phyloP scores from a whole-genome alignment of 1,140 invertebrate species.

The Ectropis grisescens region DNA sequence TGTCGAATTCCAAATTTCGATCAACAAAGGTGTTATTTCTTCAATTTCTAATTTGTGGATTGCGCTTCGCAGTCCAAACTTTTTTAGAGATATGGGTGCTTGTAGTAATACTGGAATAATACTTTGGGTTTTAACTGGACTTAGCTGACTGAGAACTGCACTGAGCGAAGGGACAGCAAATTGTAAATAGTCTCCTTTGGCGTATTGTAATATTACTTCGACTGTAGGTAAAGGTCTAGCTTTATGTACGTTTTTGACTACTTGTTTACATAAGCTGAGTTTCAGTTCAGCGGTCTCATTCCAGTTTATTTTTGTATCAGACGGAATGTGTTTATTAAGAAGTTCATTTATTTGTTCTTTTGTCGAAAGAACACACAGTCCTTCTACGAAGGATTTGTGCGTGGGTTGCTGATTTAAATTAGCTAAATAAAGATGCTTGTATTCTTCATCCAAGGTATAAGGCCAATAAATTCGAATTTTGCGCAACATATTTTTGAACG shows the following conservation, averaged over 20 bases:
- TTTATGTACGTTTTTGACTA: conserved; percentile 37
- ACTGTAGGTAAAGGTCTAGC: conserved; percentile 29
- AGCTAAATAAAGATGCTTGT: conserved; percentile 15
- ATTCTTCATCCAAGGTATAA: conserved; percentile 20
- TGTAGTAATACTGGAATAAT: conserved; percentile 26
- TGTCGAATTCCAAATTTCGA: conserved; percentile 25
- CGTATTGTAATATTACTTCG: conserved; percentile 26
- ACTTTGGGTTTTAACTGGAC: conserved; percentile 9
- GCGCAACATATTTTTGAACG: conserved; percentile 17
- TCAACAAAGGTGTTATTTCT: conserved; percentile 22
- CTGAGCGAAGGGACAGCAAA: conserved; percentile 32
- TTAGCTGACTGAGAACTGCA: conserved; percentile 40
- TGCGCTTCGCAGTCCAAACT: conserved; percentile 36
- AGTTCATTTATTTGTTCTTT: conserved; percentile 16
- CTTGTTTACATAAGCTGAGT: conserved; percentile 25
- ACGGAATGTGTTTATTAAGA: conserved; percentile 29
- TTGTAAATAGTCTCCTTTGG: conserved; percentile 39
- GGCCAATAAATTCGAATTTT: conserved; percentile 40
- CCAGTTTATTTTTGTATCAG: conserved; percentile 27
- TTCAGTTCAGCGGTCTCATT: conserved; percentile 16
- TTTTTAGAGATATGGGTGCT: conserved; percentile 38
- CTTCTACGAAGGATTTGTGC: conserved; percentile 23
- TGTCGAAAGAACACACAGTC: conserved; percentile 24
- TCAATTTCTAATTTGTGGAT: conserved; percentile 25
- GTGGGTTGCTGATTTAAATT: conserved; percentile 13